Evolutionary conservation across 2,113 vertebrate species (phyloP).

Genomic region (Oxyruncus cristatus): DNA sequence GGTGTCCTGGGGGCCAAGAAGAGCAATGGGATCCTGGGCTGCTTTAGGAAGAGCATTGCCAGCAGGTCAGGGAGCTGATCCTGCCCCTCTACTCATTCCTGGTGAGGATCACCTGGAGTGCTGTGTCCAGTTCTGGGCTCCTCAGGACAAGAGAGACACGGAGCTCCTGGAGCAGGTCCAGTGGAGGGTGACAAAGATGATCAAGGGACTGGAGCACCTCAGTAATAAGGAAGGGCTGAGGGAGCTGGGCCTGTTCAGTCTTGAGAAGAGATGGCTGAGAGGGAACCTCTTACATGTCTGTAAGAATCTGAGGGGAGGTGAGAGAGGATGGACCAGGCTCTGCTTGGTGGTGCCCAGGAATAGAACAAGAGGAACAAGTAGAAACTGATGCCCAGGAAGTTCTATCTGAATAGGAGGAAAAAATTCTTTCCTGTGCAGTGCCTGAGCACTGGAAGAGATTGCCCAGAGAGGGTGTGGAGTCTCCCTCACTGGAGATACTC

Average conservation of each 20-base stretch:
- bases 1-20: neutral
- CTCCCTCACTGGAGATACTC: neutral
- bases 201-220: neutral
- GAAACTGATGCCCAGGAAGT: neutral
- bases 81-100: neutral
- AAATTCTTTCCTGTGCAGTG: neutral
- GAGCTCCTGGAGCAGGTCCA: neutral
- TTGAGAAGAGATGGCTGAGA: neutral
- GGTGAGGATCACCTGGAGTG: neutral
- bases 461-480: neutral
- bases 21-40: neutral
- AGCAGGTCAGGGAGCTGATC: neutral
- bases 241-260: neutral
- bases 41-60: neutral
- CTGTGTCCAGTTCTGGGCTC: neutral
- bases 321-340: neutral
- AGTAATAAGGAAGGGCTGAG: neutral
- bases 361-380: neutral
- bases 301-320: neutral
- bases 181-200: neutral
- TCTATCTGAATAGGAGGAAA: neutral
- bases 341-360: neutral
- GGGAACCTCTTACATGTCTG: neutral
- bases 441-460: neutral
- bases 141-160: neutral